Base-by-base conservation (phyloP, 2,113 vertebrate genomes). In the Lonchura striata region DNA sequence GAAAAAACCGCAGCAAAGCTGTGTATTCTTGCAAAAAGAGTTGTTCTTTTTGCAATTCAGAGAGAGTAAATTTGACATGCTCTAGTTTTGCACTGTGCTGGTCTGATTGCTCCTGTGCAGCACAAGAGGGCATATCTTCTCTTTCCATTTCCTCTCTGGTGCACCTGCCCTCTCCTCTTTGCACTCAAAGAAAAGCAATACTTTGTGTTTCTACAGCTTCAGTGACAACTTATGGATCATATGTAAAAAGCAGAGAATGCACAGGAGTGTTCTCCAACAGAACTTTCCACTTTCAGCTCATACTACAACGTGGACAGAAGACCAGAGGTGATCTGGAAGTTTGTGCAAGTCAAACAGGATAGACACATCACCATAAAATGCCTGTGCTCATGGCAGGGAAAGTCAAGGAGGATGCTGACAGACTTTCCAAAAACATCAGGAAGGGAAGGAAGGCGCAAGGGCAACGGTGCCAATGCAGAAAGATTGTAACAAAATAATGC, bases 21-120 rank as follows among this genome's bases (percentile, higher is more conserved):
- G 52, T 9, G 17, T 18, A 28, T 79, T 92, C 74, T 94, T 93
- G 90, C 85, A 96, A 82, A 80, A 90, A 94, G 21, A 56, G 20
- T 41, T 25, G 24, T 37, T 57, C 15, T 68, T 92, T 49, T 37
- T 80, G 61, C 71, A 69, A 18, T 11, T 78, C 84, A 39, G 66
- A 72, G 57, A 35, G 22, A 82, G 17, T 35, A 80, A 54, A 47
- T 39, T 16, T 52, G 21, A 44, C 4, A 2, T 13, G 47, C 42
- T 50, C 7, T 61, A 53, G 31, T 61, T 87, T 25, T 86, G 52
- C 9, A 2, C 56, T 66, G 7, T 68, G 56, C 39, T 3, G 3
- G 13, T 52, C 47, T 80, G 30, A 35, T 24, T 61, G 82, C 16
- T 83, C 66, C 57, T 2, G 1, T 37, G 54, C 37, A 79, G 56